Evolutionary conservation across 2,113 vertebrate species (phyloP).

Genomic region (Bubalus kerabau): DNA sequence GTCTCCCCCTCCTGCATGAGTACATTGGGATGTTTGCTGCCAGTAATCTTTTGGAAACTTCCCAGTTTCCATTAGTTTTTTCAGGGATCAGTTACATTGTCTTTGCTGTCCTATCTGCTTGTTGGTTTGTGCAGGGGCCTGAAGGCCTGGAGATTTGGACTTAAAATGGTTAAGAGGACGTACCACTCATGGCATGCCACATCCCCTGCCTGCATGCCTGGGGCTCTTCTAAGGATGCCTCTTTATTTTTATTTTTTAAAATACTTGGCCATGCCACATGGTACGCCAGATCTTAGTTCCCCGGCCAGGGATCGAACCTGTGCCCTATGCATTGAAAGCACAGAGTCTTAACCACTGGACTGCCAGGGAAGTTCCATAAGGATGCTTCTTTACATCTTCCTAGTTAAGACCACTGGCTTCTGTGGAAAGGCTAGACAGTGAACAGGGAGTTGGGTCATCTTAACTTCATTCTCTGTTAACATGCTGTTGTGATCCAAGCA

Average conservation of each 20-base stretch:
- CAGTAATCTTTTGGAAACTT: neutral
- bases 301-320: neutral
- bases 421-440: neutral
- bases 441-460: neutral
- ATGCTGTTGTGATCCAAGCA: neutral
- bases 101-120: neutral
- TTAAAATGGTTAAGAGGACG: neutral
- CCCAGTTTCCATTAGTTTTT: neutral
- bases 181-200: neutral
- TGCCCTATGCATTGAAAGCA: neutral
- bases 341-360: neutral
- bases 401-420: neutral
- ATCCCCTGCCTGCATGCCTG: neutral
- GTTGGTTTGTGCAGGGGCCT: neutral
- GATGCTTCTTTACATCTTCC: neutral
- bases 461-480: neutral
- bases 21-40: neutral
- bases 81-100: neutral
- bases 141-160: neutral
- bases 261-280: neutral
- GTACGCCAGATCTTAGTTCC: neutral
- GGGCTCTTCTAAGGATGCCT: too few relatives aligned
- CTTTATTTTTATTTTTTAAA: neutral
- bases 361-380: neutral
- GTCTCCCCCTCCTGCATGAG: neutral